phyloP scores from a whole-genome alignment of 1,140 invertebrate species.

The Aethina tumida region DNA sequence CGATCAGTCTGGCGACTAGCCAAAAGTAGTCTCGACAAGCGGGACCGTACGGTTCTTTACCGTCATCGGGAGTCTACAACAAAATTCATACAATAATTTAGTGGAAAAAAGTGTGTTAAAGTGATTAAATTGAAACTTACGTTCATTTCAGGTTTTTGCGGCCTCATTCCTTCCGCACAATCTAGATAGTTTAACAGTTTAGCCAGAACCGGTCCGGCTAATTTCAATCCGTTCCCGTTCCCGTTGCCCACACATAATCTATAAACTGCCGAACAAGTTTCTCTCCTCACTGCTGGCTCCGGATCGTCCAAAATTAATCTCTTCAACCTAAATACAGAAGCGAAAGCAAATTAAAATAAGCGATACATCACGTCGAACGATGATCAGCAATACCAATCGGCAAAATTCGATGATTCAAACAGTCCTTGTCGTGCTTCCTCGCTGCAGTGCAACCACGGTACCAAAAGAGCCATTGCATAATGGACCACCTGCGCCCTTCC shows the following conservation, averaged over 20 bases:
- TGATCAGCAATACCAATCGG: too few relatives aligned
- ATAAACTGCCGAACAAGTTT: slow-evolving; percentile 83
- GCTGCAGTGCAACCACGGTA: slow-evolving; percentile 76
- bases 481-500: slow-evolving; percentile 66
- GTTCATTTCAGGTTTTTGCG: slow-evolving; percentile 46
- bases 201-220: slow-evolving; percentile 67
- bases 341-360: neutral
- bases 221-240: slow-evolving; percentile 43
- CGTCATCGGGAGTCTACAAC: slow-evolving; percentile 56
- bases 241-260: slow-evolving; percentile 68
- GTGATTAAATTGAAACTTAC: neutral
- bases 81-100: neutral
- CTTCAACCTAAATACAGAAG: slow-evolving; percentile 17
- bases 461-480: slow-evolving; percentile 69
- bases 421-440: slow-evolving; percentile 51
- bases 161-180: slow-evolving; percentile 76
- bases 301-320: slow-evolving; percentile 67
- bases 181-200: slow-evolving; percentile 69
- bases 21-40: slow-evolving; percentile 92
- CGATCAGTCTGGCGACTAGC: slow-evolving; percentile 78
- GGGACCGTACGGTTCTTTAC: slow-evolving; percentile 85
- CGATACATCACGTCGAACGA: too few relatives aligned
- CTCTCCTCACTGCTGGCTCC: slow-evolving; percentile 73
- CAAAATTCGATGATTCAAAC: slow-evolving; percentile 55
- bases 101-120: slow-evolving; percentile 2